Evolutionary conservation across 2,888 invertebrate species (phyloP).

Genomic region (Netelia melanura): DNA sequence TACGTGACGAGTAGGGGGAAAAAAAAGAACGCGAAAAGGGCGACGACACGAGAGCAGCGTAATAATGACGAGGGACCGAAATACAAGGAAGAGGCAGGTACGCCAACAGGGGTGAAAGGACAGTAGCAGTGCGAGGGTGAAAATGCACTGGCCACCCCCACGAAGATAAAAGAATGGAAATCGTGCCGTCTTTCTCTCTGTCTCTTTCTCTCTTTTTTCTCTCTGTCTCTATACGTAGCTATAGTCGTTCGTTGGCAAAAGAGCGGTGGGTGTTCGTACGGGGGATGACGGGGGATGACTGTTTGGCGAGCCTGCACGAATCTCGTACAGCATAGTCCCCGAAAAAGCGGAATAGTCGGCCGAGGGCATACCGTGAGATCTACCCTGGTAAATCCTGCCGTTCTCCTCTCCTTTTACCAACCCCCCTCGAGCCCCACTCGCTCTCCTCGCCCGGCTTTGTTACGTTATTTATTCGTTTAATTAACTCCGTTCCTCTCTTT

Average conservation of each 20-base stretch:
- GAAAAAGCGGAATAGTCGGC: slow-evolving; percentile 25
- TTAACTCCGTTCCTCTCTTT: slow-evolving; percentile 77
- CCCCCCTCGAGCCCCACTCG: slow-evolving; percentile 24
- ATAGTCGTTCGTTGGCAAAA: slow-evolving; percentile 15
- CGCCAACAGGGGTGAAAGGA: slow-evolving; percentile 30
- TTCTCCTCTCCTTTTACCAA: not conserved
- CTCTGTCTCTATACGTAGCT: not conserved
- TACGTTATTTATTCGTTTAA: slow-evolving; percentile 84
- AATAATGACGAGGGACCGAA: slow-evolving; percentile 49
- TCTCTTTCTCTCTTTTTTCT: not conserved
- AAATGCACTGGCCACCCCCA: slow-evolving; percentile 36
- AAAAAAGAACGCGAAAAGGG: slow-evolving; percentile 65
- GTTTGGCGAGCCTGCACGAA: slow-evolving; percentile 23
- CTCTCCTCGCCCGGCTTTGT: slow-evolving; percentile 75
- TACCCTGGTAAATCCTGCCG: not conserved
- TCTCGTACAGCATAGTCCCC: slow-evolving; percentile 17
- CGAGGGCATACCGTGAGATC: not conserved
- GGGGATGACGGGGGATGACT: slow-evolving; percentile 3
- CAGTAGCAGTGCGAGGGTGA: slow-evolving; percentile 55
- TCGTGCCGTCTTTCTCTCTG: slow-evolving; percentile 16
- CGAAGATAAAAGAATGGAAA: slow-evolving; percentile 45
- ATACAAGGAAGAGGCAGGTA: slow-evolving; percentile 43
- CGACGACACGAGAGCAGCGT: slow-evolving; percentile 44
- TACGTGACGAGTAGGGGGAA: slow-evolving; percentile 59
- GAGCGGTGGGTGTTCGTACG: slow-evolving; percentile 10